Conservation (phyloP, 2,113 vertebrate species). For the Scytalopus superciliaris region DNA sequence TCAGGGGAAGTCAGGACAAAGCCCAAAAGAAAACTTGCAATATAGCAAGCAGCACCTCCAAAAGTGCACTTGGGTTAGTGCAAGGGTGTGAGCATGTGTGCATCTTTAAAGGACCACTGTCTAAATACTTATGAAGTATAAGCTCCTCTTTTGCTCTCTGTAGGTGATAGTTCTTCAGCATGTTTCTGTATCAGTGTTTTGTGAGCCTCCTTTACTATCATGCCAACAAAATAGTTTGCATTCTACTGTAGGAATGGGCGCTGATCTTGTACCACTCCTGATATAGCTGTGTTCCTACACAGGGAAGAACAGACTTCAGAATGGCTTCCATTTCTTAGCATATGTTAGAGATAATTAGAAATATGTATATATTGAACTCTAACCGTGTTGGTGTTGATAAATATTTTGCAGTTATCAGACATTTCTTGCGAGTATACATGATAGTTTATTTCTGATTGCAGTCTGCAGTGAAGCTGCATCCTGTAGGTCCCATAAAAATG, state of each 20-base stretch:
- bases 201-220: background rate
- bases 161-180: background rate
- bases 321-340: constrained; percentile 50
- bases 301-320: constrained; percentile 18
- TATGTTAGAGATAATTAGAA: constrained; percentile 53
- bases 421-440: constrained; percentile 53
- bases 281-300: background rate
- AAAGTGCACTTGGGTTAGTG: background rate
- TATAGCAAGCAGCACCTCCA: background rate
- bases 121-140: background rate
- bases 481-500: constrained; percentile 33
- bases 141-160: background rate
- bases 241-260: background rate
- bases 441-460: constrained; percentile 66
- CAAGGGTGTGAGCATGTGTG: too few species aligned
- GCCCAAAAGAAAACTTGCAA: background rate
- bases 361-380: constrained; percentile 37
- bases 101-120: background rate
- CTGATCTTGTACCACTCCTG: background rate
- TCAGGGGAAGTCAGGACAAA: background rate
- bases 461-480: constrained; percentile 59
- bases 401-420: constrained; percentile 73
- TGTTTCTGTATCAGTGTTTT: background rate
- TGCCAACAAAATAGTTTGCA: background rate
- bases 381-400: constrained; percentile 66